phyloP scores from a whole-genome alignment of 2,888 invertebrate species.

The Andrena fulva region DNA sequence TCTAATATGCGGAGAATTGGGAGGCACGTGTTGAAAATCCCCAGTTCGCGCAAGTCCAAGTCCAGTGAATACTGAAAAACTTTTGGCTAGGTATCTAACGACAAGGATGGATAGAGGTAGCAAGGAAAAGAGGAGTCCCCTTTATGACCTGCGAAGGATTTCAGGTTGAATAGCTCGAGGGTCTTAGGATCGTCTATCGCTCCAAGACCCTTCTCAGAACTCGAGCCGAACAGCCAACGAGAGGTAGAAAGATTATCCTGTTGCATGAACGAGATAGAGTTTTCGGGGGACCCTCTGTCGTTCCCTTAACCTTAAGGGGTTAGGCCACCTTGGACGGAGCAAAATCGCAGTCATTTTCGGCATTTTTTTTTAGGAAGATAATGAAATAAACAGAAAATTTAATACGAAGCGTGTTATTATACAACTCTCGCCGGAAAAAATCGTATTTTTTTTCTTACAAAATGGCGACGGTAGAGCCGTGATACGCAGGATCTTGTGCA shows the following conservation, averaged over 20 bases:
- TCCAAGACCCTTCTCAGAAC: slow-evolving; percentile 65
- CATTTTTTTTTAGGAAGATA: too few relatives aligned
- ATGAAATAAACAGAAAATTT: too few relatives aligned
- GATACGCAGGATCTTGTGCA: too few relatives aligned
- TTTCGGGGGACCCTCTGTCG: slow-evolving; percentile 34
- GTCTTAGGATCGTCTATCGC: slow-evolving; percentile 66
- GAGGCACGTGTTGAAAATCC: not conserved
- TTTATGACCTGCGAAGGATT: slow-evolving; percentile 70
- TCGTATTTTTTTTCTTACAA: too few relatives aligned
- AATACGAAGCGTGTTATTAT: too few relatives aligned
- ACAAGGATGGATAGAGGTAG: slow-evolving; percentile 31
- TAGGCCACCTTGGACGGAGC: too few relatives aligned
- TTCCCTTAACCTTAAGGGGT: not conserved
- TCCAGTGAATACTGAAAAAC: not conserved
- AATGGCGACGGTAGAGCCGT: too few relatives aligned
- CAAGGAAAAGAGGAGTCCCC: slow-evolving; percentile 26
- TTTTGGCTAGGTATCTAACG: not conserved
- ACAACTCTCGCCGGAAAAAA: too few relatives aligned
- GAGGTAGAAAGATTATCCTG: slow-evolving; percentile 62
- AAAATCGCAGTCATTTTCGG: too few relatives aligned
- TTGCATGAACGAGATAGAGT: slow-evolving; percentile 55
- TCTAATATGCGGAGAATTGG: too few relatives aligned
- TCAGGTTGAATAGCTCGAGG: slow-evolving; percentile 67
- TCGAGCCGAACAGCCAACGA: slow-evolving; percentile 51
- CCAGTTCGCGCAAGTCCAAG: not conserved